Conservation (phyloP, 1,140 invertebrate genomes). For the Pentalonia nigronervosa region DNA sequence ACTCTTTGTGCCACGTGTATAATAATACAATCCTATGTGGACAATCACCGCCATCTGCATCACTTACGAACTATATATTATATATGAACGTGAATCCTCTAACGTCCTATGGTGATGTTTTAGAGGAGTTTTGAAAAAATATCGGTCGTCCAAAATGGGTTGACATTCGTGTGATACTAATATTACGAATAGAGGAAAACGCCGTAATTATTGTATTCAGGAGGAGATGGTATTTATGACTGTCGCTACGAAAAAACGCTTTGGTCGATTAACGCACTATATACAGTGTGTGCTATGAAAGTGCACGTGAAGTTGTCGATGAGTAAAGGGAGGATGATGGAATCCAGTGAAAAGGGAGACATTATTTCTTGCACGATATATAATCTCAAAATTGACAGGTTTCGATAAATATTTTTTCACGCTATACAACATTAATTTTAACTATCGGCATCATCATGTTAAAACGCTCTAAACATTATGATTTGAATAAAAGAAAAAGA, state of each 20-base stretch:
- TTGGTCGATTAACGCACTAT: neutral
- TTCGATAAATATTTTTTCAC: neutral
- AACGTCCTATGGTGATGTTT: neutral
- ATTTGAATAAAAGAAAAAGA: neutral
- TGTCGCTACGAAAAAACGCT: neutral
- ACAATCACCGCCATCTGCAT: neutral
- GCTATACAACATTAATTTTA: neutral
- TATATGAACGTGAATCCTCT: neutral
- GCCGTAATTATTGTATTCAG: neutral
- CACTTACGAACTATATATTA: neutral
- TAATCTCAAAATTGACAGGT: neutral
- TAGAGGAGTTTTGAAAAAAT: neutral
- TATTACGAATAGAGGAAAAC: no score
- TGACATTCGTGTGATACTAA: neutral
- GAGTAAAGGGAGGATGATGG: neutral
- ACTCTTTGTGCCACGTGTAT: neutral
- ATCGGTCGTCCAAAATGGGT: neutral
- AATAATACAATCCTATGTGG: neutral
- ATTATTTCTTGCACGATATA: neutral
- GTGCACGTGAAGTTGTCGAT: neutral
- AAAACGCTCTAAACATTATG: neutral
- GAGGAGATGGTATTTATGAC: neutral
- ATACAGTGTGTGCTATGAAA: neutral
- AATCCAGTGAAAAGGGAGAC: neutral
- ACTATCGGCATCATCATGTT: neutral